Base-by-base conservation (phyloP, 2,888 invertebrate genomes). In the Hanleya hanleyi region DNA sequence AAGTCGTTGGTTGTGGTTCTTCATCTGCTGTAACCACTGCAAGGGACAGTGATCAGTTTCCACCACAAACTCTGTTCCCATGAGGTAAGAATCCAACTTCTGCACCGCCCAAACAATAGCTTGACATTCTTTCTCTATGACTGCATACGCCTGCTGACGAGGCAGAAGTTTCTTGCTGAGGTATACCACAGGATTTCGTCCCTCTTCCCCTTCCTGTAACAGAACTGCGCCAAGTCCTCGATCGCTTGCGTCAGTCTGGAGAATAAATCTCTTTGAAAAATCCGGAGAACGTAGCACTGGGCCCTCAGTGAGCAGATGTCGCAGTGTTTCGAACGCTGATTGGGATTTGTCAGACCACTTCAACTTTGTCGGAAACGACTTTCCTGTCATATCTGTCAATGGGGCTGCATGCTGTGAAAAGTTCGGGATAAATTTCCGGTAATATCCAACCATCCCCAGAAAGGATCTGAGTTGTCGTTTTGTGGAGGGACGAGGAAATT, bases 151-250 rank as follows among this genome's bases (percentile, higher is more conserved):
- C 1, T 74, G 66, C 61, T 84, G 82, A 6, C 78, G 29, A 9
- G 75, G 73, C 1, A 75, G 35, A 9, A 85, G 70, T 1, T 76
- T 76, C 22, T 75, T 64, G 51, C 82, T 83, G 22, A 75, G 70
- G 69, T 81, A 85, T 9, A 77, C 77, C 1, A 84, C 76, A 5
- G 81, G 82, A 18, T 66, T 71, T n/a, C 71, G 65, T 0, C 47
- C 57, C 22, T 69, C 71, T 12, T 69, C 71, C 26, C 65, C 57
- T 15, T 37, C 67, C 35, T 78, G 85, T 67, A 77, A 33, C 5
- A 84, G 78, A 0, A 75, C 84, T 0, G 83, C 81, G 3, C 82
- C 84, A n/a, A 80, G 68, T 0, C 81, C 84, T 26, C 70, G 69
- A 7, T 61, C 67, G n/a, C 77, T 76, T 2, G 79, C 84, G 70